phyloP scores from a whole-genome alignment of 2,113 vertebrate genomes.

The cat (Felis catus) region DNA sequence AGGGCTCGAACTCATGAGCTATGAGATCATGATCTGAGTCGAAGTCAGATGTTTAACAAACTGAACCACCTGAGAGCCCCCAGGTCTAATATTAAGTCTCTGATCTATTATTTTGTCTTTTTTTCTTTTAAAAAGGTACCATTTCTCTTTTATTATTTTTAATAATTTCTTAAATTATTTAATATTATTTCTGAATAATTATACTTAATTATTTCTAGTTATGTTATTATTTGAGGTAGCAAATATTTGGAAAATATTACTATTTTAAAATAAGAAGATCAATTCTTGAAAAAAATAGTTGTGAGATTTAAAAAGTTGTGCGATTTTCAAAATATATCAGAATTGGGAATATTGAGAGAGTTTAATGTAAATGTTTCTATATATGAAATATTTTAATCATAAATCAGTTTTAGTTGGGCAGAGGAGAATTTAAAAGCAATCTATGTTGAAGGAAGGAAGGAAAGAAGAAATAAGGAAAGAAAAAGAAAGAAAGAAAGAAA shows the following conservation, averaged over 20 bases:
- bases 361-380: constrained; percentile 23
- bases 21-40: no score
- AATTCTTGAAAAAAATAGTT: background rate
- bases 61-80: no score
- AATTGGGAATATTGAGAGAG: background rate
- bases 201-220: background rate
- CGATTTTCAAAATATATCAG: background rate
- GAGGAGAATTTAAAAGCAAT: constrained; percentile 10
- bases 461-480: no score
- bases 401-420: constrained; percentile 36
- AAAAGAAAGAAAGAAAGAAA: background rate
- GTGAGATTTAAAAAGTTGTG: background rate
- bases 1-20: no score
- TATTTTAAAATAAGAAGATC: background rate
- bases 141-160: background rate
- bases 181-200: background rate
- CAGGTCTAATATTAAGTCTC: background rate
- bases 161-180: background rate
- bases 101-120: background rate
- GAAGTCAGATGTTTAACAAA: no score
- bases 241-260: background rate
- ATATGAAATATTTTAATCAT: background rate
- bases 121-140: background rate
- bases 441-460: background rate
- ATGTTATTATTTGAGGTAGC: background rate